Evolutionary conservation across 2,888 invertebrate genomes (phyloP).

Genomic region (Ptilodon capucinus): DNA sequence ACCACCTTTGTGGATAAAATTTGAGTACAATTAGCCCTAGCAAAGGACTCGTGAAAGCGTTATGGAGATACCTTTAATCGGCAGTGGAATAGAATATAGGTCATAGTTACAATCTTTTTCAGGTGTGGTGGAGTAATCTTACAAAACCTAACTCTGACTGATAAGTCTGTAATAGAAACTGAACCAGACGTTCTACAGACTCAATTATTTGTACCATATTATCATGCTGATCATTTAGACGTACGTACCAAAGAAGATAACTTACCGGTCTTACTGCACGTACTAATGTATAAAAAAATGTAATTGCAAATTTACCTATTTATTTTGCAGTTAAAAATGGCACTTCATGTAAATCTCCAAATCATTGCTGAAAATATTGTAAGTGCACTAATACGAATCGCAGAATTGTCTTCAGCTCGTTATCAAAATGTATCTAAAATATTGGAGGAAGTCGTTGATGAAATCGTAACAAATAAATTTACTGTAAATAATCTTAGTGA

Average conservation of each 20-base stretch:
- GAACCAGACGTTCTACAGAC: slow-evolving; percentile 28
- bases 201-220: slow-evolving; percentile 37
- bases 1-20: too few species aligned
- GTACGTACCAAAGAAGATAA: too few species aligned
- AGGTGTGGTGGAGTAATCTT: slow-evolving; percentile 48
- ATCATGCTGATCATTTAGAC: slow-evolving; percentile 32
- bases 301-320: not conserved
- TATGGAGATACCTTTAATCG: too few species aligned
- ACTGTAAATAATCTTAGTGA: not conserved
- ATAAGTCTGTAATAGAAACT: slow-evolving; percentile 24
- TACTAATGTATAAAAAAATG: too few species aligned
- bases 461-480: not conserved
- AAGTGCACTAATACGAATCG: slow-evolving; percentile 27
- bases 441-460: not conserved
- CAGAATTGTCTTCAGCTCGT: not conserved
- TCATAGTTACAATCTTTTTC: not conserved
- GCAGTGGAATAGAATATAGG: not conserved
- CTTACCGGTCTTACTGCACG: too few species aligned
- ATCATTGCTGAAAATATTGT: slow-evolving; percentile 44
- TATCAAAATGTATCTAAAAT: not conserved
- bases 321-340: slow-evolving; percentile 42
- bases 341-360: slow-evolving; percentile 49
- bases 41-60: too few species aligned
- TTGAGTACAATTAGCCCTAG: too few species aligned
- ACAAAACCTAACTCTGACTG: slow-evolving; percentile 31